These are phyloP conservation scores for Phenganax marumi DNA, from an alignment of 92 coral and sea anemone species.

Conservation along the genomic window DNA sequence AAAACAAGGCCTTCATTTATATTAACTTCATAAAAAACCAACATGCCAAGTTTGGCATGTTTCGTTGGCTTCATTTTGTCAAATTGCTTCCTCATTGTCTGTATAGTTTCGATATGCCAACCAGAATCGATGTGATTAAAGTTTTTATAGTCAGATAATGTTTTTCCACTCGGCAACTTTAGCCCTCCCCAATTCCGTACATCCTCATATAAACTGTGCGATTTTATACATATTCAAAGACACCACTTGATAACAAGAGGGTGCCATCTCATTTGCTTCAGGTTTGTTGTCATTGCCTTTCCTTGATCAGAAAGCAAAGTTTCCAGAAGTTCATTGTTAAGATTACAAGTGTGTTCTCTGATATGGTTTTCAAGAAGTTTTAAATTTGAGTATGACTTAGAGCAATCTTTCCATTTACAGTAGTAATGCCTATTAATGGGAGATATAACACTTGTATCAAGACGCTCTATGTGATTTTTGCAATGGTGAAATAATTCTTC, in stretches of 20 bases:
- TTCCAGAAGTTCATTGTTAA: slow-evolving; percentile 24
- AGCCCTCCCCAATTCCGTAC: slow-evolving; percentile 27
- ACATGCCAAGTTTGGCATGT: slow-evolving; percentile 43
- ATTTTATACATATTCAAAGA: slow-evolving; percentile 31
- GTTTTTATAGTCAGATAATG: slow-evolving; percentile 58
- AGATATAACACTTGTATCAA: slow-evolving; percentile 23
- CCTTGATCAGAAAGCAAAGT: slow-evolving; percentile 33
- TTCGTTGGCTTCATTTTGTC: slow-evolving; percentile 47
- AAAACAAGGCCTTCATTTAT: slow-evolving; percentile 34
- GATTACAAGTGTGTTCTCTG: slow-evolving; percentile 29
- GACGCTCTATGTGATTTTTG: slow-evolving; percentile 34
- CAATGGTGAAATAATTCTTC: slow-evolving; percentile 27
- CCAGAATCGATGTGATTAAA: slow-evolving; percentile 53
- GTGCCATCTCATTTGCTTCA: slow-evolving; percentile 49
- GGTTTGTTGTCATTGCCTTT: slow-evolving; percentile 28
- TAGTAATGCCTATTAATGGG: slow-evolving; percentile 34
- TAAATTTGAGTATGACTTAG: slow-evolving; percentile 21
- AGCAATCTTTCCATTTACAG: slow-evolving; percentile 27
- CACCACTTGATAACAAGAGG: slow-evolving; percentile 40
- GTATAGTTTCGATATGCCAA: slow-evolving; percentile 50
- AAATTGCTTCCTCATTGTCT: slow-evolving; percentile 47
- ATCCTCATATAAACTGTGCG: slow-evolving; percentile 33
- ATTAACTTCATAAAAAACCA: slow-evolving; percentile 25
- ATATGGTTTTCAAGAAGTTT: slow-evolving; percentile 37
- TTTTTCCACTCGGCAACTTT: slow-evolving; percentile 40